Conservation (phyloP, 2,888 invertebrate genomes). For the Athalia circularis region DNA sequence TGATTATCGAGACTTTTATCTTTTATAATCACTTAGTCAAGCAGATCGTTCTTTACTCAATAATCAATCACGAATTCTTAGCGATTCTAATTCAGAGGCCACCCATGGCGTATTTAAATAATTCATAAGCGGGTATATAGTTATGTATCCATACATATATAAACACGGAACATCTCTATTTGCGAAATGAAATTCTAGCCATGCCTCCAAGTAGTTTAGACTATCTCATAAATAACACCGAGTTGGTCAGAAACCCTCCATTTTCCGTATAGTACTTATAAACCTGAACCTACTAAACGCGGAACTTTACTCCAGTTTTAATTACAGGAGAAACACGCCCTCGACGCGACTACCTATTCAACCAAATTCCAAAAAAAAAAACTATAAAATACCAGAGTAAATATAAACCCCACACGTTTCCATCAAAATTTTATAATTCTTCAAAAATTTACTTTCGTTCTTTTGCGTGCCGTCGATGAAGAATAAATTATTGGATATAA, state of each 20-base stretch:
- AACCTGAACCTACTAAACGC: not conserved
- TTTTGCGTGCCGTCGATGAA: not conserved
- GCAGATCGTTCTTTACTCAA: not conserved
- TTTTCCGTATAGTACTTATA: slow-evolving; percentile 1
- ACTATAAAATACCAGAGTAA: not conserved
- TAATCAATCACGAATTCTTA: slow-evolving; percentile 29
- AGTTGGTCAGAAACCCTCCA: slow-evolving; percentile 35
- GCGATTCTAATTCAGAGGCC: slow-evolving; percentile 24
- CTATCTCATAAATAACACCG: slow-evolving; percentile 39
- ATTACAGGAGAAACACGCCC: slow-evolving; percentile 32
- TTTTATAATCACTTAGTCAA: slow-evolving; percentile 8
- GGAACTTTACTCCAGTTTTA: slow-evolving; percentile 21
- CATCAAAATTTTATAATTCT: not conserved
- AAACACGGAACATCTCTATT: slow-evolving; percentile 42
- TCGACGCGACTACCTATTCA: not conserved
- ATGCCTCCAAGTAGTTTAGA: slow-evolving; percentile 10
- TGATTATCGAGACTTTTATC: not conserved
- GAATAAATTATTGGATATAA: not conserved
- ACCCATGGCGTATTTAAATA: slow-evolving; percentile 43
- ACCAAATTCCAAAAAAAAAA: slow-evolving; percentile 6
- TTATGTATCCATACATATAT: too few species aligned
- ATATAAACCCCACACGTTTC: too few species aligned
- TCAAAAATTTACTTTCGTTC: not conserved
- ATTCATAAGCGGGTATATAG: slow-evolving; percentile 38
- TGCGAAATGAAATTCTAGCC: slow-evolving; percentile 39